These are phyloP conservation scores for Mantis religiosa DNA, from an alignment of 2,888 invertebrate species.

Conservation along the genomic window DNA sequence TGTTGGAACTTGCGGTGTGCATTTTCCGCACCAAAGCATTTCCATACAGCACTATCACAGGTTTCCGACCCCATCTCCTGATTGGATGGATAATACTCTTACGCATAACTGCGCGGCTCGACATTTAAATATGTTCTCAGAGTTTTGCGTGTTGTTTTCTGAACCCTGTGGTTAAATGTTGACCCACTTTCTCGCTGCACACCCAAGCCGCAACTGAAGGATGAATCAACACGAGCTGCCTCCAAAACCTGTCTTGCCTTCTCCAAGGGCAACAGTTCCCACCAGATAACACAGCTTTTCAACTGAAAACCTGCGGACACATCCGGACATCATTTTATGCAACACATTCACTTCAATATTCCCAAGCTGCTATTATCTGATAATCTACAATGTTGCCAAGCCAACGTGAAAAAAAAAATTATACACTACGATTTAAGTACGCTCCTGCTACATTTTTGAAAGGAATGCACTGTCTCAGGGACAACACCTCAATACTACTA, in stretches of 20 bases:
- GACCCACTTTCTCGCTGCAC: neutral
- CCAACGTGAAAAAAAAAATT: too few relatives aligned
- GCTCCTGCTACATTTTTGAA: too few relatives aligned
- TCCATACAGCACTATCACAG: neutral
- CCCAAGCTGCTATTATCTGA: too few relatives aligned
- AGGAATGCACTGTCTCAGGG: too few relatives aligned
- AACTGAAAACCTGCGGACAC: neutral
- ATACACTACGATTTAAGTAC: too few relatives aligned
- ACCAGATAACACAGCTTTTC: neutral
- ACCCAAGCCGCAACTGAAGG: neutral
- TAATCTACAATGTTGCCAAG: too few relatives aligned
- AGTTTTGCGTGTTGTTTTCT: neutral
- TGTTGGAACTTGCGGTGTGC: neutral
- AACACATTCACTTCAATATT: too few relatives aligned
- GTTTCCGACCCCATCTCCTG: neutral
- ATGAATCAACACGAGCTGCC: neutral
- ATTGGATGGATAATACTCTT: neutral
- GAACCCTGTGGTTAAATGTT: neutral
- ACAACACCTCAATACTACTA: too few relatives aligned
- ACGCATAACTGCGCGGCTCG: neutral
- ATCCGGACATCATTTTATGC: too few relatives aligned
- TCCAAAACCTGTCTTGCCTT: neutral
- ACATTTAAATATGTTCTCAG: neutral
- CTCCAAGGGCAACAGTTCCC: neutral
- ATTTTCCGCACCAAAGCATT: neutral